Evolutionary conservation across 2,888 invertebrate species (phyloP).

Genomic region (Tolmerus cingulatus): DNA sequence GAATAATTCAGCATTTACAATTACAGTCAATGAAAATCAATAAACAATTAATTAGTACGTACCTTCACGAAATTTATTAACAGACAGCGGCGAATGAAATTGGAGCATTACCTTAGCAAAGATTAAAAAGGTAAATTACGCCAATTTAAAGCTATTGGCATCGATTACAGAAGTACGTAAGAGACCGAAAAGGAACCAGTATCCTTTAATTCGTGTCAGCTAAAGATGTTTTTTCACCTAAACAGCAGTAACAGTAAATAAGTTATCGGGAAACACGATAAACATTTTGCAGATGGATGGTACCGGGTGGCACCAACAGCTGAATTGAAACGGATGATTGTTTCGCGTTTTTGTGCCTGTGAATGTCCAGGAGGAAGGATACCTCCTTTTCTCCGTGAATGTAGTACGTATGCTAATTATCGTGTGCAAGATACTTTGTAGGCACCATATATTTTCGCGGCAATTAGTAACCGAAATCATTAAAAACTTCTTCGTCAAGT

Average conservation of each 20-base stretch:
- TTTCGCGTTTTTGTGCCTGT: conserved; percentile 12
- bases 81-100: background rate
- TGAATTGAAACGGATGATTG: conserved; percentile 16
- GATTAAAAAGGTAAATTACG: background rate
- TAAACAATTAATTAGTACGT: background rate
- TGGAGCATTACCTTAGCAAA: background rate
- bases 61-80: background rate
- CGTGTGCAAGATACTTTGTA: conserved; percentile 29
- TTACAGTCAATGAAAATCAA: background rate
- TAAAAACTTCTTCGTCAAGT: conserved; percentile 21
- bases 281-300: conserved; percentile 1
- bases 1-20: background rate
- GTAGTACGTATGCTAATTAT: background rate
- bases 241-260: conserved; percentile 37
- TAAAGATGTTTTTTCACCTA: conserved; percentile 39
- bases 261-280: conserved; percentile 42
- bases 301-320: conserved; percentile 25
- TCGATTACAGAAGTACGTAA: background rate
- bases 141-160: conserved; percentile 15
- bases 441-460: conserved; percentile 20
- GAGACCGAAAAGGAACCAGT: background rate
- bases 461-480: conserved; percentile 27
- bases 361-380: conserved; percentile 8
- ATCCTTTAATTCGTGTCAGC: conserved; percentile 36
- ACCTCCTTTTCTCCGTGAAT: background rate